phyloP scores from a whole-genome alignment of 2,113 vertebrate genomes.

The Ochotona princeps region DNA sequence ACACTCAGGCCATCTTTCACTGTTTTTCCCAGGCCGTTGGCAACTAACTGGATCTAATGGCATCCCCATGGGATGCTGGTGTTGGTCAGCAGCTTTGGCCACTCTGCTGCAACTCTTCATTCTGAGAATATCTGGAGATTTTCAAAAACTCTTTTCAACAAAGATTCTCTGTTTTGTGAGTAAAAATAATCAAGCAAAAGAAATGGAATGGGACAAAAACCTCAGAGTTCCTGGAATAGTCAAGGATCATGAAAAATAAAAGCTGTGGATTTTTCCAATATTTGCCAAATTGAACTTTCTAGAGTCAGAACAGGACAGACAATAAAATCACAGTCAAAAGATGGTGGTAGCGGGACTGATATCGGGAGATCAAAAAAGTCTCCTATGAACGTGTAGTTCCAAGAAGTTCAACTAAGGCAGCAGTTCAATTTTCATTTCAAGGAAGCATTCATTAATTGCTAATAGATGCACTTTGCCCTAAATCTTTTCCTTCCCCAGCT shows the following conservation, averaged over 20 bases:
- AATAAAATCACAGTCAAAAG: not conserved
- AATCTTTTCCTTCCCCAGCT: slow-evolving; percentile 8
- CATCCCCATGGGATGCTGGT: no score
- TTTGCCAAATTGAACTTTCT: not conserved
- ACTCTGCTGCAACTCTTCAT: not conserved
- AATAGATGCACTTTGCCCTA: slow-evolving; percentile 41
- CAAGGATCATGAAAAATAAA: not conserved
- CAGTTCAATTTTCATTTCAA: slow-evolving; percentile 60
- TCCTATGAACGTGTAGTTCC: not conserved
- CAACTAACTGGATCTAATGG: no score
- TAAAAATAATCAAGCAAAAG: not conserved
- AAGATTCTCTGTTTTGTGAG: not conserved
- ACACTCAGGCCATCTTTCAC: no score
- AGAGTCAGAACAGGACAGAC: not conserved
- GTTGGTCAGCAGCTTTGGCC: no score
- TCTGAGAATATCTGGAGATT: not conserved
- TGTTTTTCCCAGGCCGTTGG: no score
- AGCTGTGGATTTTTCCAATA: not conserved
- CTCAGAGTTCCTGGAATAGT: not conserved
- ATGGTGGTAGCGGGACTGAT: not conserved
- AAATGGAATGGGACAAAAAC: not conserved
- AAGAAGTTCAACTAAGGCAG: slow-evolving; percentile 33
- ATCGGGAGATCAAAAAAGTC: not conserved
- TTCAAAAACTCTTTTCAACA: not conserved
- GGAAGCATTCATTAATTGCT: slow-evolving; percentile 66